Percentiles rank a stretch among this genome's conserved stretches.
These are phyloP conservation scores for Andrena bicolor DNA, from an alignment of 2,888 invertebrate genomes.

Conservation along the genomic window DNA sequence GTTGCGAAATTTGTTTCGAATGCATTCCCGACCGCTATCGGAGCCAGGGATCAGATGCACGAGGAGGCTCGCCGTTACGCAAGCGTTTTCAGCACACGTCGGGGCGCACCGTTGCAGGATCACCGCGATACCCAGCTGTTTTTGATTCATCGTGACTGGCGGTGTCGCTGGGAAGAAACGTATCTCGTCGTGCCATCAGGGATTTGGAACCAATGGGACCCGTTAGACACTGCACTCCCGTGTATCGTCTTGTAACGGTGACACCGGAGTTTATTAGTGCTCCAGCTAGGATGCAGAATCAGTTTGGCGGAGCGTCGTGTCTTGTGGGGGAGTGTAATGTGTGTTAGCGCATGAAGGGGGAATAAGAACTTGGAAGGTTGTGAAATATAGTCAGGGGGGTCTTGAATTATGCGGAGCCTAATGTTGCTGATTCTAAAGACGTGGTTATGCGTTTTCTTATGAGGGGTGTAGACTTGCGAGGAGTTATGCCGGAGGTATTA, in stretches of 20 bases:
- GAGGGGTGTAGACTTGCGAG: too few relatives aligned
- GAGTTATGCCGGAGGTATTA: too few relatives aligned
- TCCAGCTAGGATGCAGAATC: slow-evolving; percentile 46
- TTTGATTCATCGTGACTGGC: slow-evolving; percentile 58
- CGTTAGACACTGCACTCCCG: slow-evolving; percentile 53
- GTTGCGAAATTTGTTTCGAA: slow-evolving; percentile 35
- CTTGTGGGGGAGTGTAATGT: background rate
- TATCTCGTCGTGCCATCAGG: slow-evolving; percentile 41
- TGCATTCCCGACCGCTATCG: slow-evolving; percentile 21
- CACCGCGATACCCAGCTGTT: slow-evolving; percentile 26
- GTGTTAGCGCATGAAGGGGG: background rate
- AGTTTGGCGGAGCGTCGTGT: slow-evolving; percentile 18
- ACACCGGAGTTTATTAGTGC: slow-evolving; percentile 45
- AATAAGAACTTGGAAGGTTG: slow-evolving; percentile 1
- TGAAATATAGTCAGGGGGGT: too few relatives aligned
- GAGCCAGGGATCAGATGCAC: slow-evolving; percentile 22
- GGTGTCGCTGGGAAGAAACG: slow-evolving; percentile 23
- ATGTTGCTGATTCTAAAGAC: too few relatives aligned
- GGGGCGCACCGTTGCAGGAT: slow-evolving; percentile 11
- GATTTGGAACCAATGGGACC: slow-evolving; percentile 29
- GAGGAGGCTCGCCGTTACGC: slow-evolving; percentile 6
- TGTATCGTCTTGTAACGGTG: slow-evolving; percentile 34
- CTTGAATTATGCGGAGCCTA: too few relatives aligned
- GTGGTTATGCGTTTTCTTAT: too few relatives aligned
- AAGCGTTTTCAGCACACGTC: slow-evolving; percentile 12